Evolutionary conservation across 2,888 invertebrate species (phyloP), one percentile per base, ranked within the genome.

Genomic region (Rotaria magnacalcarata): DNA sequence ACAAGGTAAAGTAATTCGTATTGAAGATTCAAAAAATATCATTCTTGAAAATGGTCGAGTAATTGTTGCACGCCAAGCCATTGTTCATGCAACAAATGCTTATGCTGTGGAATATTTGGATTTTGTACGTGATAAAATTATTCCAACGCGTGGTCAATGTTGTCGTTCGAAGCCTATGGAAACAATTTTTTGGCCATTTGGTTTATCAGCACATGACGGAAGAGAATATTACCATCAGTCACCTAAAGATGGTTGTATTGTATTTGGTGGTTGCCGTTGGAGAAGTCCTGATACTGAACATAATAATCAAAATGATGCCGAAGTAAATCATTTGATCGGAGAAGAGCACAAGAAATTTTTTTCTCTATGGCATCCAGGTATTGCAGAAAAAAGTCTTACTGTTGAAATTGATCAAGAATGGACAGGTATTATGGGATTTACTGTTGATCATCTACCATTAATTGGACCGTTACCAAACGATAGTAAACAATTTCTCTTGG

Each of bases 381-480:
- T 67, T 34, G 16, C 2, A 67, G 2, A 8, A 67, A 27, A 67
- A 14, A 34, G 34, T 67, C n/a, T 14, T 16, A n/a, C 67, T 27
- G 67, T 67, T 34, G 67, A 67, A 75, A 75, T 75, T 24, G 75
- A 75, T 19, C 75, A 75, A 43, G 75, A 75, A 75, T 75, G 75
- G 75, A 43, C 75, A 41, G 75, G 75, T 47, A 75, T 75, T n/a
- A 41, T 75, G 75, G 43, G 10, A 21, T 41, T 75, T 75, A 75
- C 75, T 75, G 14, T 24, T 75, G 75, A 75, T 75, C n/a, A 75
- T n/a, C 7, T 75, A 75, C 75, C 75, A 47, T 43, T 75, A 10
- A n/a, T 75, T 24, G 75, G 75, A 11, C 41, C 43, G 24, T 47
- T 75, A 75, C 75, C 67, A 34, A 14, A 27, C 3, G 67, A 67